Evolutionary conservation across 1,140 invertebrate genomes (phyloP), one percentile per base, ranked within the genome.

Genomic region (Latrodectus geometricus): DNA sequence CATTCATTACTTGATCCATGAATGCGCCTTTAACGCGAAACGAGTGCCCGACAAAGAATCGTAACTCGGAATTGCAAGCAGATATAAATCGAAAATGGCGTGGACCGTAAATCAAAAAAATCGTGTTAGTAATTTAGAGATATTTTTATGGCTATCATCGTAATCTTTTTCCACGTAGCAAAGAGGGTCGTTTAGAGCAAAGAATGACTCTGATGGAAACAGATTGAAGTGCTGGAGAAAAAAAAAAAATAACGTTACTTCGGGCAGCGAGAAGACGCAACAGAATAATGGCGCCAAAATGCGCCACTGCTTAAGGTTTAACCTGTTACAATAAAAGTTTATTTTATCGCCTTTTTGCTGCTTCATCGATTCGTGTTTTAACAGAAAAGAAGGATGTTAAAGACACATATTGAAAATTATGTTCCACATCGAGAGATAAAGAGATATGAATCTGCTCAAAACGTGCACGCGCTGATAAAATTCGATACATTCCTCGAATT

Each of bases 141-240:
- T 81, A 81, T 81, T 81, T 81, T 81, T 81, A 81, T 72, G 68
- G 23, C 78, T 66, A 21, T 72, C 78, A 72, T 70, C 65, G 68
- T 72, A 81, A 81, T 81, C 66, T 81, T 70, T 81, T 50, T 74
- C 78, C 66, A 70, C 9, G 20, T 14, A 56, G 52, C 50, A 75
- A 75, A 20, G 15, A 4, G 17, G 48, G 78, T 23, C 78, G 70
- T 81, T 81, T 81, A n/a, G 23, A 54, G 66, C 49, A 52, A 81
- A 17, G 9, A 4, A 20, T 61, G 76, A 65, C 54, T 35, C 8
- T n/a, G 54, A 48, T 54, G 76, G 7, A 0, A 81, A 56, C 78
- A 81, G 68, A 81, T 81, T 81, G 78, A 81, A 66, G 70, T 65
- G 54, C 17, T 2, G 17, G 17, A 4, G 17, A 61, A 61, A 61